Percentiles rank a stretch among this genome's conserved stretches.
Evolutionary conservation across 2,797 vertebrate species (phyloP).

Genomic region (Pachyuromys duprasi): DNA sequence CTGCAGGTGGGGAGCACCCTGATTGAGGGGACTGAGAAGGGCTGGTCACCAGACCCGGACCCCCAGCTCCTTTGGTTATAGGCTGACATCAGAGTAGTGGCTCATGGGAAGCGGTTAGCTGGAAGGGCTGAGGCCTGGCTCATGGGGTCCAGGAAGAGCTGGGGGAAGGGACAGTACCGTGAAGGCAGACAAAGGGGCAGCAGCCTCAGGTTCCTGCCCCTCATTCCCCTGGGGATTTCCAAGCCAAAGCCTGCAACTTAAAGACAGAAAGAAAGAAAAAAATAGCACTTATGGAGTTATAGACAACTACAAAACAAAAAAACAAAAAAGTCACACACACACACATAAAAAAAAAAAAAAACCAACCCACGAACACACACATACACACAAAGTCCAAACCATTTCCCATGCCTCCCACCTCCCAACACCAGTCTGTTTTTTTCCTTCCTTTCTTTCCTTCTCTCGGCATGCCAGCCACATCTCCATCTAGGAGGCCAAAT

Average conservation of each 20-base stretch:
- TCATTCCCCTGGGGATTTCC: constrained; percentile 63
- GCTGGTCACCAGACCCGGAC: constrained; percentile 63
- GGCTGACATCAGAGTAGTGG: constrained; percentile 81
- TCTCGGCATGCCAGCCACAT: constrained; percentile 49
- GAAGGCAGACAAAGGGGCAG: constrained; percentile 76
- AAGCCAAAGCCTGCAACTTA: constrained; percentile 83
- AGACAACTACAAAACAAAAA: constrained; percentile 64
- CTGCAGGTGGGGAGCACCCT: constrained; percentile 84
- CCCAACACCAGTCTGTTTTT: constrained; percentile 55
- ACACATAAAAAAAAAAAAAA: neutral
- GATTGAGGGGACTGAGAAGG: constrained; percentile 75
- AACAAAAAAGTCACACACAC: neutral
- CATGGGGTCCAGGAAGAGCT: constrained; percentile 62
- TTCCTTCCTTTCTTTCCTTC: neutral
- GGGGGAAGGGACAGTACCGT: constrained; percentile 68
- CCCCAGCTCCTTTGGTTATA: constrained; percentile 81
- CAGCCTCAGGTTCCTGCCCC: constrained; percentile 78
- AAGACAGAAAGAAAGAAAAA: neutral
- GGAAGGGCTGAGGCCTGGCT: constrained; percentile 77
- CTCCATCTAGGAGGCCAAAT: constrained; percentile 32
- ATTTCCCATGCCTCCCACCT: constrained; percentile 49
- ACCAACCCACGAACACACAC: constrained; percentile 62
- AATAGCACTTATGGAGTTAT: constrained; percentile 83
- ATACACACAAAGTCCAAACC: constrained; percentile 81
- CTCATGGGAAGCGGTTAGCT: constrained; percentile 83